Percentiles rank a stretch among this genome's conserved stretches.
Evolutionary conservation across 2,797 vertebrate species (phyloP).

Genomic region (Botia kubotai): DNA sequence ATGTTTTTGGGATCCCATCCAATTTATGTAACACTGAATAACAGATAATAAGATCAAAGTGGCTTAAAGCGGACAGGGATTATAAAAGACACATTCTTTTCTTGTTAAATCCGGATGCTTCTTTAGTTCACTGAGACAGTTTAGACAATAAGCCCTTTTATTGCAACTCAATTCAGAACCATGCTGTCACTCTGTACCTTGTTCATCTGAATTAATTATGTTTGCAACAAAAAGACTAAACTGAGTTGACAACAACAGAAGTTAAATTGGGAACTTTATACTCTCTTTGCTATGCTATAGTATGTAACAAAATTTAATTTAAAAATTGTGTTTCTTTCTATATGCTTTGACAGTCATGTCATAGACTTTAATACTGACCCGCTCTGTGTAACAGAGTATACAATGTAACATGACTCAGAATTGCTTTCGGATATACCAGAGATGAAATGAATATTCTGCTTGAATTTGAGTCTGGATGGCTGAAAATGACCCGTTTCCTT

Average conservation of each 20-base stretch:
- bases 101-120: conserved; percentile 9
- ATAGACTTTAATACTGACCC: conserved; percentile 33
- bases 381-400: conserved; percentile 17
- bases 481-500: conserved; percentile 53
- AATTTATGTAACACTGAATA: conserved; percentile 40
- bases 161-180: conserved; percentile 26
- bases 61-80: conserved; percentile 7
- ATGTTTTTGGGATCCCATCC: conserved; percentile 44
- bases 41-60: conserved; percentile 32
- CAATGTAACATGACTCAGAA: conserved; percentile 22
- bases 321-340: neutral
- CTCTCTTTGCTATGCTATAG: conserved; percentile 22
- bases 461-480: conserved; percentile 44
- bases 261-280: neutral
- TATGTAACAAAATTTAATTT: conserved; percentile 11
- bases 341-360: conserved; percentile 20
- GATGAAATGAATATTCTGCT: conserved; percentile 51
- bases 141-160: conserved; percentile 53
- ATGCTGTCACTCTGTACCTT: conserved; percentile 19
- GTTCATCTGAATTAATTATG: conserved; percentile 27
- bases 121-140: conserved; percentile 12
- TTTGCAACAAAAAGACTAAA: neutral
- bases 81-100: conserved; percentile 26
- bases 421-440: conserved; percentile 24
- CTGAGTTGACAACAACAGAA: conserved; percentile 11